Evolutionary conservation across 2,113 vertebrate genomes (phyloP).

Genomic region (Ascaphus truei): DNA sequence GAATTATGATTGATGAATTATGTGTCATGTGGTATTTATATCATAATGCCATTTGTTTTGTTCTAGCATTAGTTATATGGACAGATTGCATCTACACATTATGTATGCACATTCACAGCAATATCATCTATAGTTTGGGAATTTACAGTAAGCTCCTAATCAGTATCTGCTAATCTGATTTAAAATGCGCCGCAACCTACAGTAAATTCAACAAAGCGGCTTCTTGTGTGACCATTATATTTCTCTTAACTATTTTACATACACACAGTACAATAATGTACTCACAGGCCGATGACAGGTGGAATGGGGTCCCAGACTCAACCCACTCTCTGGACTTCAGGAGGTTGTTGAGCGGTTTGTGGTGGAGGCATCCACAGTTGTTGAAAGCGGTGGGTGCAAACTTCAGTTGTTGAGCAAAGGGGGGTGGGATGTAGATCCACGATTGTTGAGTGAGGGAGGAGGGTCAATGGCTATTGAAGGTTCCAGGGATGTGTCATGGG

Average conservation of each 20-base stretch:
- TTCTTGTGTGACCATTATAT: not conserved
- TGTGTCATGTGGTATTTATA: slow-evolving; percentile 16
- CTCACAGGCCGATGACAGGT: too few species aligned
- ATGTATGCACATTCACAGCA: slow-evolving; percentile 4
- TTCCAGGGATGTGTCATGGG: too few species aligned
- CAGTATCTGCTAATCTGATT: not conserved
- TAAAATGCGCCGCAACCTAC: not conserved
- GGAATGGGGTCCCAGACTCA: too few species aligned
- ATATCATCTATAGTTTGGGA: not conserved
- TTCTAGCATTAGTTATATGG: not conserved
- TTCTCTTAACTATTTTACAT: not conserved
- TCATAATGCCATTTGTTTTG: slow-evolving; percentile 15
- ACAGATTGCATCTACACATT: not conserved
- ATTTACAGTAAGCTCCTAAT: not conserved
- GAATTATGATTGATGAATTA: slow-evolving; percentile 27
- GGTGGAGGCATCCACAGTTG: too few species aligned
- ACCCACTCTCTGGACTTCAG: too few species aligned
- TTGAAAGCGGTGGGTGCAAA: too few species aligned
- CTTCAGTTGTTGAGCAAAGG: too few species aligned
- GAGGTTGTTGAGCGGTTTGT: too few species aligned
- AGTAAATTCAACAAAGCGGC: not conserved
- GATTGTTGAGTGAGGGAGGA: too few species aligned
- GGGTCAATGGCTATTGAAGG: too few species aligned
- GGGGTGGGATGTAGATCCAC: too few species aligned
- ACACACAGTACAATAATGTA: too few species aligned